Evolutionary conservation across 2,888 invertebrate genomes (phyloP).

Genomic region (Leptopilina myrica): DNA sequence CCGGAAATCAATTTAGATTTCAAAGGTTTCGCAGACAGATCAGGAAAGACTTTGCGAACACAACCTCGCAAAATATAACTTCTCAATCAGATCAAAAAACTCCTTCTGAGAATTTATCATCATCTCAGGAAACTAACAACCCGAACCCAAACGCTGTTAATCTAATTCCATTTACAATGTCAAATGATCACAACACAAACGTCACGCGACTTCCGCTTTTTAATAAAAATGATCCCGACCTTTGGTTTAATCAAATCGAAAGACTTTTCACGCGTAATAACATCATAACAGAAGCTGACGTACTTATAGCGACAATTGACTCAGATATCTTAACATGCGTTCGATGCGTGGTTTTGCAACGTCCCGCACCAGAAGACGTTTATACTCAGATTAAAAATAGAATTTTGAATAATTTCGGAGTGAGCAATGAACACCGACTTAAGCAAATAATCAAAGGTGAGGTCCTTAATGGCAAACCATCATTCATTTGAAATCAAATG

Average conservation of each 20-base stretch:
- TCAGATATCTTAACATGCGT: conserved; percentile 32
- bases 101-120: no score
- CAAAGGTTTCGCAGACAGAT: no score
- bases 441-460: background rate
- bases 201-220: conserved; percentile 20
- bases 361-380: background rate
- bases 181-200: no score
- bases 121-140: no score
- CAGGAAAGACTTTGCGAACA: no score
- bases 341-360: background rate
- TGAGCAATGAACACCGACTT: background rate
- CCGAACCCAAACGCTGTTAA: no score
- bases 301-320: conserved; percentile 29
- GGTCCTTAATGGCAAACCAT: background rate
- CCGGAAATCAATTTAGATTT: no score
- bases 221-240: conserved; percentile 31
- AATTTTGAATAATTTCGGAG: background rate
- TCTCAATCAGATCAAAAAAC: no score
- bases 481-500: background rate
- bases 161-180: no score
- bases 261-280: conserved; percentile 15
- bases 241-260: conserved; percentile 41
- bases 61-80: no score
- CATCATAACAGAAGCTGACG: conserved; percentile 37
- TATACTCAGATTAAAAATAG: background rate